Conservation (phyloP, 2,797 vertebrate species). For the Lemur catta region DNA sequence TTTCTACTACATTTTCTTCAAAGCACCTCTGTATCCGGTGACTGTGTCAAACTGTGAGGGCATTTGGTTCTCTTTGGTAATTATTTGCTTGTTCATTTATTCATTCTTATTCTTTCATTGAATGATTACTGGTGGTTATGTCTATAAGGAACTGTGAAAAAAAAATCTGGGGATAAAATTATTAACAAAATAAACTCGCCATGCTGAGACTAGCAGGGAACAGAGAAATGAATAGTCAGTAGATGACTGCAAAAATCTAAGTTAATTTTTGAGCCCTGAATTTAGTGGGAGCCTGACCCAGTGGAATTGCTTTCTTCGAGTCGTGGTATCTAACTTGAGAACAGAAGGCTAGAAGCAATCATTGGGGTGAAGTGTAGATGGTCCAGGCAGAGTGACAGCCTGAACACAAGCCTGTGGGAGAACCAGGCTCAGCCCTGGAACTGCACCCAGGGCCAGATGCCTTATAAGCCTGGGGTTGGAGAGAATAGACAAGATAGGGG, state of each 20-base stretch:
- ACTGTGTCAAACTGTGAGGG: not conserved
- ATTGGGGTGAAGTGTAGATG: rapidly evolving
- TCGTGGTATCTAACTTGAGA: not conserved
- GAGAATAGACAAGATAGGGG: not conserved
- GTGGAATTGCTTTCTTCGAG: not conserved
- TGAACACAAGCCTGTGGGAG: not conserved
- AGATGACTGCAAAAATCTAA: not conserved
- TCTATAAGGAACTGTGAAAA: not conserved
- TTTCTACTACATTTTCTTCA: not conserved
- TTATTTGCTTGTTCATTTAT: not conserved
- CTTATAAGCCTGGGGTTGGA: not conserved
- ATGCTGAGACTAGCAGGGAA: not conserved
- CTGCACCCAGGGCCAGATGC: not conserved
- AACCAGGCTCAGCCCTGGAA: too few species aligned
- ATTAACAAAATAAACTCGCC: not conserved
- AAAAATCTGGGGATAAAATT: not conserved
- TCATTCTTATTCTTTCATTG: not conserved
- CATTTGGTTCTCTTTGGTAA: not conserved
- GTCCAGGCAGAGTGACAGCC: rapidly evolving
- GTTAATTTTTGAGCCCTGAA: not conserved
- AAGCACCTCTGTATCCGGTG: not conserved
- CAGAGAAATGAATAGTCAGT: not conserved
- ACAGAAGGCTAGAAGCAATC: not conserved
- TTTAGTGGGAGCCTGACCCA: not conserved
- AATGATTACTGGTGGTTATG: not conserved